Base-by-base conservation (phyloP, 2,888 invertebrate species). In the Exocentrus adspersus region DNA sequence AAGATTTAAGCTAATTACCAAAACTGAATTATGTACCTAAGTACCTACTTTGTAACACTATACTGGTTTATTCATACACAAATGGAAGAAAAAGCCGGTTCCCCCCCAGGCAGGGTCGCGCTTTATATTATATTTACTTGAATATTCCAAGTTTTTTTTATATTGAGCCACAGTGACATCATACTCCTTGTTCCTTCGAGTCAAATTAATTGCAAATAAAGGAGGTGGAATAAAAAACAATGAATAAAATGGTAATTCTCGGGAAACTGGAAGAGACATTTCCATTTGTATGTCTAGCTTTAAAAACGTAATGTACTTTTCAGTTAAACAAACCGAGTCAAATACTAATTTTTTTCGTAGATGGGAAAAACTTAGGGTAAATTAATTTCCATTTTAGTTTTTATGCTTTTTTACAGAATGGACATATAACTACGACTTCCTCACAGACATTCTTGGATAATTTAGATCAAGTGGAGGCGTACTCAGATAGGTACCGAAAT, bases 271-370 rank as follows among this genome's bases (percentile, higher is more conserved):
- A 61, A 58, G 65, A 68, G 71, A 70, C 70, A 60, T 72, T 70
- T 67, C 62, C 64, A 71, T 71, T 70, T 65, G 61, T 37, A 56
- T 51, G 66, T 64, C 52, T 59, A 50, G 60, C 28, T 59, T 60
- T 61, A 60, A n/a, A n/a, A 62, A 65, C 62, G 64, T 70, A 70
- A 69, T 71, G 65, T 72, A 62, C 68, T 69, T 68, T 65, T 70
- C 62, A 71, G 69, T 69, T 65, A 67, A 71, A 72, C 67, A 65
- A 70, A 71, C 67, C 66, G 64, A 65, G 65, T 65, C 62, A 71
- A 69, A 69, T 72, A 68, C 68, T 68, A 75, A 75, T 74, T 75
- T 72, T 70, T 71, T 71, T 70, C 45, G 68, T 68, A 68, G 71
- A 70, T 65, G 69, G 64, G 66, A 67, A 71, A n/a, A 68, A 69